Base-by-base conservation (phyloP, 2,113 vertebrate species). In the Colistium nudipinnis region DNA sequence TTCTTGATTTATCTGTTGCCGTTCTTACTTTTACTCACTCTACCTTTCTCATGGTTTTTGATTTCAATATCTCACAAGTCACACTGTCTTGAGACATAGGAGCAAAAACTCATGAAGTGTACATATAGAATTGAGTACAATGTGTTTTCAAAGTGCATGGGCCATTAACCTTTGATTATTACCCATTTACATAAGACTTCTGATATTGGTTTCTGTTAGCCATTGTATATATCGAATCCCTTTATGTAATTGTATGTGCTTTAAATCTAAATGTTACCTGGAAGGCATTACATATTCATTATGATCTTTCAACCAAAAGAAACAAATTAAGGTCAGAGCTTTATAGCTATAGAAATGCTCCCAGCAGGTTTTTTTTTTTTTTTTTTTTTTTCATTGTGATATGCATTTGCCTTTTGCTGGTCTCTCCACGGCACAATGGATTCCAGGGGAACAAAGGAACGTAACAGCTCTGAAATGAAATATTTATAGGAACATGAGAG, bases 91-190 rank as follows among this genome's bases (percentile, higher is more conserved):
- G 22, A 25, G 38, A 38, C 7, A 12, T 35, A 3, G 6, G 7
- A 59, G 19, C 13, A 44, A 17, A 62, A 62, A 48, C 19, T 33
- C 39, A 6, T 20, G 43, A 14, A 62, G 16, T 45, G 17, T 60
- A 6, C 20, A 47, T 56, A 25, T 28, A n/a, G 10, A 56, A 3
- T 27, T 8, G 12, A 41, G 27, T 52, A 56, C 27, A 28, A 1
- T 28, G 30, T 56, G 31, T 14, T 48, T 53, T 70, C 31, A 20
- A 25, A 35, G 33, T 20, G 28, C 65, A 68, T 0, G 24, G 51
- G 12, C 30, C 76, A 69, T 64, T 64, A 74, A 38, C n/a, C 24
- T 53, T 53, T 67, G 25, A 73, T 79, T 64, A 60, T 39, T n/a
- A n/a, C 14, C 51, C 12, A 2, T 73, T 20, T n/a, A 44, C 33